Percentiles rank a stretch among this genome's conserved stretches.
Conservation (phyloP, 2,888 invertebrate species). For the Parthenolecanium corni region DNA sequence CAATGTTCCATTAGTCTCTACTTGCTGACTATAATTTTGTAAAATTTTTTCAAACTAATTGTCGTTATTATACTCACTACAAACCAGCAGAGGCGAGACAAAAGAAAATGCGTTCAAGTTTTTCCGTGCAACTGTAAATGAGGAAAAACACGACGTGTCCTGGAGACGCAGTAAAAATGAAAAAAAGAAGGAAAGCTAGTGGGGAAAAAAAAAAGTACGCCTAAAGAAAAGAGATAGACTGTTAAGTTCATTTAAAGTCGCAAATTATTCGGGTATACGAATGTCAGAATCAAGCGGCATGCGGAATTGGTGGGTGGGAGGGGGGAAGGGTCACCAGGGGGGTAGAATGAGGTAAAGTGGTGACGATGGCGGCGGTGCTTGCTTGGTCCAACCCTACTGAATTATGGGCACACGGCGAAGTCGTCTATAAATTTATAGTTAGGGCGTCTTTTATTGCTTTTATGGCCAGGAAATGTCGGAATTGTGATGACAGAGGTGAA, state of each 20-base stretch:
- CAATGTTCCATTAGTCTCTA: no score
- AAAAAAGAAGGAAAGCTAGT: not conserved
- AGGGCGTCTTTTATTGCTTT: constrained; percentile 35
- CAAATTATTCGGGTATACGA: constrained; percentile 29
- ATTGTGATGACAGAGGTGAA: constrained; percentile 31
- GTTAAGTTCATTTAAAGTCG: constrained; percentile 27
- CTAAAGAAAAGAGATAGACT: constrained; percentile 26
- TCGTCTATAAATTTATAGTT: constrained; percentile 34
- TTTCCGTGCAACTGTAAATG: not conserved
- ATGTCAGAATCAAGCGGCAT: constrained; percentile 23
- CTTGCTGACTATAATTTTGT: no score
- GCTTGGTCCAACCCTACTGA: constrained; percentile 30
- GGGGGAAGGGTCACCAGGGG: not conserved
- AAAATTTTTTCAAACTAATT: no score
- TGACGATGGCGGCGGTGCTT: not conserved
- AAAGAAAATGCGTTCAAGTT: not conserved
- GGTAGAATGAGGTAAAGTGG: no score
- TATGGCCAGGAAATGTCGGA: constrained; percentile 34
- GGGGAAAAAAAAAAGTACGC: not conserved
- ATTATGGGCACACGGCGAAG: constrained; percentile 33
- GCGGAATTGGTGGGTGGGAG: constrained; percentile 4
- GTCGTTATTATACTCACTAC: no score
- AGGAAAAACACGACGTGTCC: no score
- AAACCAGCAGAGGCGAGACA: no score
- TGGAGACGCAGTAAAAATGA: no score